Base-by-base conservation (phyloP, 2,888 invertebrate genomes). In the Elysia crispata region DNA sequence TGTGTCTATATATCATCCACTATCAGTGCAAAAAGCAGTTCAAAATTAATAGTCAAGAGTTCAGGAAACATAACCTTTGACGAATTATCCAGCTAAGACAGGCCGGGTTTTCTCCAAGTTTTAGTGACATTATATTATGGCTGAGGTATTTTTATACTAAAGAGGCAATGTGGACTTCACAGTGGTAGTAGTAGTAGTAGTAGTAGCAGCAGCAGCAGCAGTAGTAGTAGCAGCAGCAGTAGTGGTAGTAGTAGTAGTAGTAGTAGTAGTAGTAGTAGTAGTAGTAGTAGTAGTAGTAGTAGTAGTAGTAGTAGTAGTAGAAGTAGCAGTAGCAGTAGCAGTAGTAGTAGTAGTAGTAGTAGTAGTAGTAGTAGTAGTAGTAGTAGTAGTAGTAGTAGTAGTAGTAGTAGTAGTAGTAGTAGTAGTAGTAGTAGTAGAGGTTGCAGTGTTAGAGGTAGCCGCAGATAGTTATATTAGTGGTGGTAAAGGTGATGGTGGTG, bases 261-360 rank as follows among this genome's bases (percentile, higher is more conserved):
- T 20, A 20, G 64, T 20, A 20, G 64, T 54, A 15, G 54, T 15
- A 15, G 54, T 54, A 54, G 54, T 54, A 15, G 54, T 54, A 15
- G 54, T 13, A 13, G 18, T 18, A 54, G 15, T 18, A 54, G 15
- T 15, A 15, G 54, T 54, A 15, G 18, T 18, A 54, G 54, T 15
- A 15, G 54, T 13, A 54, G 15, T 18, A 54, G 15, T 15, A 15
- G 15, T 54, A 54, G 15, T 15, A 54, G 13, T 23, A 64, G 18
- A 15, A 64, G 20, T 64, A 13, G 15, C 18, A 20, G 23, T 15
- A 64, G 25, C n/a, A n/a, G n/a, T n/a, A n/a, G n/a, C n/a, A n/a
- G n/a, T n/a, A n/a, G n/a, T n/a, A n/a, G n/a, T 54, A 54, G 54
- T 54, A 54, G 54, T 54, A 54, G 54, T 54, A 54, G 54, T 54